phyloP scores from a whole-genome alignment of 1,140 invertebrate genomes.

The Psix sp. region DNA sequence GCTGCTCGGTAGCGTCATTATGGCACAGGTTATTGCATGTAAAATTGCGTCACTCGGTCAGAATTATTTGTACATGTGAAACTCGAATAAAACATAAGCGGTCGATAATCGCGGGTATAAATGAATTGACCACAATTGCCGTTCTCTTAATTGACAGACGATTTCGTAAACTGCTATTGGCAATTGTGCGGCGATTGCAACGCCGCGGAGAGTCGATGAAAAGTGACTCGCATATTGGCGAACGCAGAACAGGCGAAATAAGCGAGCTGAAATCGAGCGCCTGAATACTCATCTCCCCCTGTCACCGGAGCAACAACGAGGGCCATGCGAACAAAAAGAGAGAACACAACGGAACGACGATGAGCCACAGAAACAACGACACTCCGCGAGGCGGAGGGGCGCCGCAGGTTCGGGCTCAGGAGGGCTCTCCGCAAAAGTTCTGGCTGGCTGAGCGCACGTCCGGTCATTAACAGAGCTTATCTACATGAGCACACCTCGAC shows the following conservation, averaged over 20 bases:
- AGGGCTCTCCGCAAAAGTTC: slow-evolving; percentile 75
- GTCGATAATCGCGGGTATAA: background rate
- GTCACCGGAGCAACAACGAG: background rate
- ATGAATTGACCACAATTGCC: background rate
- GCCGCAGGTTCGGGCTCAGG: slow-evolving; percentile 62
- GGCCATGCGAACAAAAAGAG: slow-evolving; percentile 28
- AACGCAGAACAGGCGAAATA: slow-evolving; percentile 30
- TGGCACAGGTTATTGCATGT: too few species aligned
- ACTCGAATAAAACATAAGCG: too few species aligned
- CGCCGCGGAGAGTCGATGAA: slow-evolving; percentile 10
- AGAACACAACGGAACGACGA: slow-evolving; percentile 24
- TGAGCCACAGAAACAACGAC: slow-evolving; percentile 45
- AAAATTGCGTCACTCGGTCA: too few species aligned
- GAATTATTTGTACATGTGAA: too few species aligned
- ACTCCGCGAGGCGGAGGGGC: slow-evolving; percentile 49
- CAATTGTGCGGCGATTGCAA: slow-evolving; percentile 7
- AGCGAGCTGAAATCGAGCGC: slow-evolving; percentile 28
- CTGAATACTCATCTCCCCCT: slow-evolving; percentile 28
- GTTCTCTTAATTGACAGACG: slow-evolving; percentile 1
- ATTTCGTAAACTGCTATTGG: slow-evolving; percentile 1
- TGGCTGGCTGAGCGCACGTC: slow-evolving; percentile 77
- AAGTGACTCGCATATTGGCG: slow-evolving; percentile 14
- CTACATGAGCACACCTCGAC: slow-evolving; percentile 78
- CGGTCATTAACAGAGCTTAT: slow-evolving; percentile 78
- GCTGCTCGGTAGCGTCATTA: too few species aligned